Conservation (phyloP, 2,888 invertebrate species). For the Himalopsyche kuldschensis region DNA sequence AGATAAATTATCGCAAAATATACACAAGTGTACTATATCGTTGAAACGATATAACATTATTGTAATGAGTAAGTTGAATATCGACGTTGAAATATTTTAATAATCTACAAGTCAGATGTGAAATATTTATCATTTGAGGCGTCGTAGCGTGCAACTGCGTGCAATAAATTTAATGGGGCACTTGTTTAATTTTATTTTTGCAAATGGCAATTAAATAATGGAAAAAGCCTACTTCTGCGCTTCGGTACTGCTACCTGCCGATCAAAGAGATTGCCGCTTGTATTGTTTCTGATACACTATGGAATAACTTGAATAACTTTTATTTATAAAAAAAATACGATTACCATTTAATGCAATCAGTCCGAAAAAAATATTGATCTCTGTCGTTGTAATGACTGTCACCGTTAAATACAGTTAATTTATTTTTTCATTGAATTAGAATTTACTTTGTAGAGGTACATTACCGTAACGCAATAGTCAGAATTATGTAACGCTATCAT, state of each 20-base stretch:
- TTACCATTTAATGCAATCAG: not conserved
- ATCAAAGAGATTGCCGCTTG: not conserved
- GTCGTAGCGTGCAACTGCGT: conserved; percentile 10
- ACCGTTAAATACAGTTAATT: no score
- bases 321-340: not conserved
- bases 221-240: not conserved
- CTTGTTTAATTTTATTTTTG: not conserved
- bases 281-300: not conserved
- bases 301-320: not conserved
- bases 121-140: conserved; percentile 5
- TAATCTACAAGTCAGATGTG: conserved; percentile 4
- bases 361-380: no score
- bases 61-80: not conserved
- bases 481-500: no score
- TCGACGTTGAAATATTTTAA: not conserved
- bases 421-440: no score
- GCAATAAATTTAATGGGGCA: not conserved
- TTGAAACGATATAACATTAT: not conserved
- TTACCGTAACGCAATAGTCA: no score
- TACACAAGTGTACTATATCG: no score
- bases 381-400: no score
- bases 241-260: not conserved
- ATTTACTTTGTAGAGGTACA: no score
- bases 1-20: no score
- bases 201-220: not conserved